Evolutionary conservation across 2,113 vertebrate genomes (phyloP).

Genomic region (Cyprinodon tularosa): DNA sequence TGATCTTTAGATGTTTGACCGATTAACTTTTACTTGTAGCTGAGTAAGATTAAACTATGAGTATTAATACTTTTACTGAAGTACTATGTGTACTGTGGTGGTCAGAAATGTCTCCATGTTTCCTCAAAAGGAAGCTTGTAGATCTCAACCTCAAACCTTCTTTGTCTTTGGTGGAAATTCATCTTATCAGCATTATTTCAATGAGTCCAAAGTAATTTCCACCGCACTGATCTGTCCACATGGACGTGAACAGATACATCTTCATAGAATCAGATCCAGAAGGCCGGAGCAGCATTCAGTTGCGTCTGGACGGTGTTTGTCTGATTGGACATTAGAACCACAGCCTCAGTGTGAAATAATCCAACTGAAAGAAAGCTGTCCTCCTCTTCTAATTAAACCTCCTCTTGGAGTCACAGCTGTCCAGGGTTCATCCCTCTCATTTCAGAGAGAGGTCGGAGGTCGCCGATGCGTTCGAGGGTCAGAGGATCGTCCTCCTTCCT

Average conservation of each 20-base stretch:
- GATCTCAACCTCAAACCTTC: neutral
- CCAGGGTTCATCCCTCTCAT: neutral
- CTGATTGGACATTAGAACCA: neutral
- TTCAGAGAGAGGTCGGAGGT: constrained; percentile 51
- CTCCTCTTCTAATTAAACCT: constrained; percentile 6
- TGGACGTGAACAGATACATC: neutral
- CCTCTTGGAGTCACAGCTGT: constrained; percentile 21
- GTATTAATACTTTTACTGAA: too few species aligned
- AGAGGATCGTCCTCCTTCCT: constrained; percentile 4
- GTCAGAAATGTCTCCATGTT: neutral
- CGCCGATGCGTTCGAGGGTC: constrained; percentile 28
- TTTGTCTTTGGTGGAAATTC: neutral
- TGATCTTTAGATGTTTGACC: too few species aligned
- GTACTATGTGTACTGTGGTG: too few species aligned
- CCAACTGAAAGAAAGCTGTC: neutral
- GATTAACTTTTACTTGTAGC: too few species aligned
- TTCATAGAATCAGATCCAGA: neutral
- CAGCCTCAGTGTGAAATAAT: neutral
- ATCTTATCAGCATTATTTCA: neutral
- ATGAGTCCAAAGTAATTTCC: neutral
- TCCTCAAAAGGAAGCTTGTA: neutral
- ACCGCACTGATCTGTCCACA: neutral
- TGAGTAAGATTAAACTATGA: too few species aligned
- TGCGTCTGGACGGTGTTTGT: neutral
- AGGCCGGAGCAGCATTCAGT: too few species aligned